These are phyloP conservation scores for Regulus satrapa DNA, from an alignment of 2,113 vertebrate genomes.

Conservation along the genomic window DNA sequence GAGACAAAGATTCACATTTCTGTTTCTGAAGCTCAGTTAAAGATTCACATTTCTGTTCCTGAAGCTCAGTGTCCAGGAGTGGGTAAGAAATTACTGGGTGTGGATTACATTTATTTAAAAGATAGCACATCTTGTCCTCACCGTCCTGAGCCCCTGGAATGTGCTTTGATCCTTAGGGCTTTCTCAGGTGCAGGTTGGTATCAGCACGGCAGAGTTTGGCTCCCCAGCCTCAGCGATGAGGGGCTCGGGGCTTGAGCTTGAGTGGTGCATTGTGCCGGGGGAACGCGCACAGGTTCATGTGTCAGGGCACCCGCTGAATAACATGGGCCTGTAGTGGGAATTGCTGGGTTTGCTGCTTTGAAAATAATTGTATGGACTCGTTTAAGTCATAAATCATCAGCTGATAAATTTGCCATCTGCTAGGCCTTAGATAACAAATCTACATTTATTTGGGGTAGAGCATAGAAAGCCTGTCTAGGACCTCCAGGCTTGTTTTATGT, in stretches of 20 bases:
- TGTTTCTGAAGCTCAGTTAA: neutral
- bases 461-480: neutral
- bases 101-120: neutral
- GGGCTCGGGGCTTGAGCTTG: neutral
- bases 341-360: neutral
- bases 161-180: neutral
- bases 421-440: neutral
- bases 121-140: neutral
- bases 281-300: accelerated
- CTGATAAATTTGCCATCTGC: neutral
- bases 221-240: neutral
- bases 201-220: neutral
- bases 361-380: neutral
- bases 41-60: neutral
- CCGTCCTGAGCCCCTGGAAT: neutral
- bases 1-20: neutral
- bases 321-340: neutral
- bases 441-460: neutral
- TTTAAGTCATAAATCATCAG: neutral
- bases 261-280: neutral
- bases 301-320: accelerated
- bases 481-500: neutral
- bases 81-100: neutral
- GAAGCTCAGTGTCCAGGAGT: neutral
- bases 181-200: neutral